A percentile compares a stretch with the other conserved stretches of the same genome.
Conservation (phyloP, 1,140 invertebrate species). For the Ericerus pela region DNA sequence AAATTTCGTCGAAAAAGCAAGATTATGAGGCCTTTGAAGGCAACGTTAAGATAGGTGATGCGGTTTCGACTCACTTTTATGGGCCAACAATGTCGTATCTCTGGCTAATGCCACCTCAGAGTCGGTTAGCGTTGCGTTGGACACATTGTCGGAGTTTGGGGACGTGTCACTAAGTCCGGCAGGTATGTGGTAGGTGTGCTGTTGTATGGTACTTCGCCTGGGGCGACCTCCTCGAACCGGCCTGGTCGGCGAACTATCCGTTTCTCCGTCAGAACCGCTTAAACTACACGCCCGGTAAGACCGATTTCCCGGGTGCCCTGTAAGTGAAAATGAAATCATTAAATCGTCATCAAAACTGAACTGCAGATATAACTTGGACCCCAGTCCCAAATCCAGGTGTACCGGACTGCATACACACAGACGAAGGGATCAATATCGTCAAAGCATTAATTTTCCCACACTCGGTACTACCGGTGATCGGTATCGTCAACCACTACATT, state of each 20-base stretch:
- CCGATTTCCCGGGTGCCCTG: constrained; percentile 8
- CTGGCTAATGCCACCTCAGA: constrained; percentile 60
- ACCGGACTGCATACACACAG: too few relatives aligned
- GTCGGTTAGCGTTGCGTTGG: constrained; percentile 63
- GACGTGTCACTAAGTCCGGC: constrained; percentile 55
- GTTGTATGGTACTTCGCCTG: constrained; percentile 1
- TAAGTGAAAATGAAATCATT: too few relatives aligned
- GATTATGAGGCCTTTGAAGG: too few relatives aligned
- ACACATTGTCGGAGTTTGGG: constrained; percentile 54
- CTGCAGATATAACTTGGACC: too few relatives aligned
- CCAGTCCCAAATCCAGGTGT: too few relatives aligned
- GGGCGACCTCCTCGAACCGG: constrained; percentile 4
- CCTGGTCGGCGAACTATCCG: constrained; percentile 6
- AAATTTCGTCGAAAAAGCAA: too few relatives aligned
- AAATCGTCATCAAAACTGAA: too few relatives aligned
- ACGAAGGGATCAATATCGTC: too few relatives aligned
- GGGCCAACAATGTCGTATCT: constrained; percentile 57
- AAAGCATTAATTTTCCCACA: too few relatives aligned
- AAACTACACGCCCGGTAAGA: constrained; percentile 5
- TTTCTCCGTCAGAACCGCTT: constrained; percentile 1
- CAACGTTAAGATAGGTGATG: too few relatives aligned
- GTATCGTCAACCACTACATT: too few relatives aligned
- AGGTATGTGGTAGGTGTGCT: constrained; percentile 32
- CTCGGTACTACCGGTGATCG: too few relatives aligned
- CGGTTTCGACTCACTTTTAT: constrained; percentile 60